These are phyloP conservation scores for Dreissena rostriformis DNA, from an alignment of 1,140 invertebrate species.

Conservation along the genomic window DNA sequence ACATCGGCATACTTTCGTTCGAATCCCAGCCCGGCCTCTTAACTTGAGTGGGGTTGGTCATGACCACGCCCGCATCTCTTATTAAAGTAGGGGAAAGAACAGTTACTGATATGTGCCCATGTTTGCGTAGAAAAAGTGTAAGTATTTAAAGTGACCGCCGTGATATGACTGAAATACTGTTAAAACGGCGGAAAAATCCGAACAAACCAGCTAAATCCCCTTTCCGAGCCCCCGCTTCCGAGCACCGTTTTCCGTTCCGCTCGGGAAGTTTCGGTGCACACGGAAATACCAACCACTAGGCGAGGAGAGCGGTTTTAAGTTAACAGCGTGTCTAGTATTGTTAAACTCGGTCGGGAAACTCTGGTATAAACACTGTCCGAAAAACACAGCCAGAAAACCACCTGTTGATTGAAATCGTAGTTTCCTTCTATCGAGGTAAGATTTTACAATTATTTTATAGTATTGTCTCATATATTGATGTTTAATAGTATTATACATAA, in stretches of 20 bases:
- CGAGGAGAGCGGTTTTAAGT: constrained; percentile 1
- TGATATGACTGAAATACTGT: no score
- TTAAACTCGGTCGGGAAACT: constrained; percentile 14
- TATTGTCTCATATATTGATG: neutral
- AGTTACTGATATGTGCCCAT: no score
- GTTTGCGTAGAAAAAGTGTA: no score
- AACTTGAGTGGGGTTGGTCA: no score
- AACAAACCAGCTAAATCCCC: constrained; percentile 39
- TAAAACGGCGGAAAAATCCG: neutral
- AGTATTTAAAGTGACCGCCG: no score
- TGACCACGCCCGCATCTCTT: no score
- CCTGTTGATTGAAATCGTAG: neutral
- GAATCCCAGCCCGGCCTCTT: no score
- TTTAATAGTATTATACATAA: no score
- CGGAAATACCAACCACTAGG: constrained; percentile 7
- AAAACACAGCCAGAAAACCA: neutral
- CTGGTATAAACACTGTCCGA: neutral
- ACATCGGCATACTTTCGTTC: no score
- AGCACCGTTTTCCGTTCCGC: constrained; percentile 42
- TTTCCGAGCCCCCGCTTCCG: neutral
- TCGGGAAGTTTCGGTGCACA: constrained; percentile 32
- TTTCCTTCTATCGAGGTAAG: neutral
- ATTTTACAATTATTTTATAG: neutral
- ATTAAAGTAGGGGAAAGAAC: no score
- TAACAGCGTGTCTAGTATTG: constrained; percentile 8